Conservation (phyloP, 2,888 invertebrate genomes). For the Hemithea aestivaria region DNA sequence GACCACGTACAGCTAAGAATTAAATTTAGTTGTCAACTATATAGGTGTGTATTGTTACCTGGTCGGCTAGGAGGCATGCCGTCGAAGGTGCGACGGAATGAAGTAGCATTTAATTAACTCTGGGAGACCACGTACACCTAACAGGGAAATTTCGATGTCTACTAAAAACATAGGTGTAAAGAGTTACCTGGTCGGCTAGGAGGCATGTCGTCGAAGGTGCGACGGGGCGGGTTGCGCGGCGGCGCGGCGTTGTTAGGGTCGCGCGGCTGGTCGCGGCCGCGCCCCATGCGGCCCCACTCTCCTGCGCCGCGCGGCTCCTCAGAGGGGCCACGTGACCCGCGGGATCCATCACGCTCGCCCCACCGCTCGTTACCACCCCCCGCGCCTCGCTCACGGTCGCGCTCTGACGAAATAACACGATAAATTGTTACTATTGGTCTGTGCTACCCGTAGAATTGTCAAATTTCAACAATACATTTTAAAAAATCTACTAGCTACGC, state of each 20-base stretch:
- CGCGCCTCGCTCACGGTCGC: conserved; percentile 54
- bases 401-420: conserved; percentile 32
- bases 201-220: conserved; percentile 69
- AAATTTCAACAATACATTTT: too few species aligned
- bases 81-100: conserved; percentile 56
- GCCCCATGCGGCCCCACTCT: conserved; percentile 63
- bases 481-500: too few species aligned
- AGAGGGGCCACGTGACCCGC: conserved; percentile 60
- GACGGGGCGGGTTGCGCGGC: conserved; percentile 39
- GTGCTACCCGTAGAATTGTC: too few species aligned
- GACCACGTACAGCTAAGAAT: too few species aligned
- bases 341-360: conserved; percentile 47
- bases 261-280: conserved; percentile 26
- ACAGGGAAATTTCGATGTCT: too few species aligned
- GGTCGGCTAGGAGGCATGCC: conserved; percentile 66
- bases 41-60: conserved; percentile 34
- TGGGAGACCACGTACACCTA: too few species aligned
- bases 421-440: too few species aligned
- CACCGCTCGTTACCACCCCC: conserved; percentile 65
- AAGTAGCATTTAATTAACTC: too few species aligned
- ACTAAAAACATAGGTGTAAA: conserved; percentile 15
- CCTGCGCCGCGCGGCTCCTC: conserved; percentile 57
- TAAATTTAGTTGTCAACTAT: too few species aligned
- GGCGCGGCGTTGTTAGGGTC: too few species aligned
- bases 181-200: conserved; percentile 55